phyloP scores from a whole-genome alignment of 2,888 invertebrate genomes.

The Alsophila aescularia region DNA sequence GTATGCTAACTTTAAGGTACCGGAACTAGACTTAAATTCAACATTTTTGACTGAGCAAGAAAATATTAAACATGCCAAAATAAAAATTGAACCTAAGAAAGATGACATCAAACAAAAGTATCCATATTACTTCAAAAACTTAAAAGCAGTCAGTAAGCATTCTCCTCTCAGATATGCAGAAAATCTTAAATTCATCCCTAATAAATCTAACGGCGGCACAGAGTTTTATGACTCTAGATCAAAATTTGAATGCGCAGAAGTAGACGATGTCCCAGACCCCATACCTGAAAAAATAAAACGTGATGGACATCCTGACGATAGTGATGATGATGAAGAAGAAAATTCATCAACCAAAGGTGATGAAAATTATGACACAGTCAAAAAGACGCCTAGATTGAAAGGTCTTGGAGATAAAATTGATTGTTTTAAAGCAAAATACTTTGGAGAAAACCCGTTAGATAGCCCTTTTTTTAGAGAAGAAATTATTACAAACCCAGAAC shows the following conservation, averaged over 20 bases:
- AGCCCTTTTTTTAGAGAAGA: slow-evolving; percentile 89
- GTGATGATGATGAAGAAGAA: slow-evolving; percentile 54
- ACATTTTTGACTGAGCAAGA: slow-evolving; percentile 59
- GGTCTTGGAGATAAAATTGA: slow-evolving; percentile 90
- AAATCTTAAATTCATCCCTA: slow-evolving; percentile 85
- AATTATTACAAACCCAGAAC: slow-evolving; percentile 75
- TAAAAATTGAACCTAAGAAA: slow-evolving; percentile 43
- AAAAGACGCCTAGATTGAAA: slow-evolving; percentile 79
- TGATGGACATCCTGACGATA: slow-evolving; percentile 58
- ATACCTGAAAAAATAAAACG: slow-evolving; percentile 79
- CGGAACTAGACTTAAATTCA: slow-evolving; percentile 61
- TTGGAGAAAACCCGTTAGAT: slow-evolving; percentile 89
- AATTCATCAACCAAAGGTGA: slow-evolving; percentile 48
- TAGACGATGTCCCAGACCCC: slow-evolving; percentile 81
- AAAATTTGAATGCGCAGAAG: slow-evolving; percentile 79
- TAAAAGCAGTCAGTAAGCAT: slow-evolving; percentile 69
- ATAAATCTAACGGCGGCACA: slow-evolving; percentile 86
- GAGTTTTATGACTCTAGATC: slow-evolving; percentile 88
- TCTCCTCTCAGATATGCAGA: slow-evolving; percentile 88
- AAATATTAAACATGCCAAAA: slow-evolving; percentile 48
- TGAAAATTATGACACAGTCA: slow-evolving; percentile 52
- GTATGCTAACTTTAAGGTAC: slow-evolving; percentile 60
- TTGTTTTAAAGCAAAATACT: slow-evolving; percentile 90
- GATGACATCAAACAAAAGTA: slow-evolving; percentile 78
- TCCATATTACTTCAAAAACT: slow-evolving; percentile 85